Evolutionary conservation across 2,113 vertebrate genomes (phyloP).

Genomic region (Ariopsis seemanni): DNA sequence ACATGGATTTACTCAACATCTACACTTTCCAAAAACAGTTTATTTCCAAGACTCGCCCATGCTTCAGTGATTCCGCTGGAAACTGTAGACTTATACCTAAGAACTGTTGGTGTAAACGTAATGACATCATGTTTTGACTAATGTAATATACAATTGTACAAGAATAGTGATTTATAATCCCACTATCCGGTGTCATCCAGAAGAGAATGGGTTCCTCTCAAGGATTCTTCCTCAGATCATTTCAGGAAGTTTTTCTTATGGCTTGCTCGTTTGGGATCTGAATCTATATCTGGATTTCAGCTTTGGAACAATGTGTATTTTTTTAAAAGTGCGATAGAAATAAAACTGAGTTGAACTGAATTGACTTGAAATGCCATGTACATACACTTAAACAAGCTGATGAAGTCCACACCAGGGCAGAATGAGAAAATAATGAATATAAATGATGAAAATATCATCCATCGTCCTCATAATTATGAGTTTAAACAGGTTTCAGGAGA

Average conservation of each 20-base stretch:
- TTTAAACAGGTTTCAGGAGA: constrained; percentile 1
- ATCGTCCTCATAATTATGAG: background rate
- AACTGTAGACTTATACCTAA: background rate
- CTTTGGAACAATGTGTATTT: background rate
- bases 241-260: background rate
- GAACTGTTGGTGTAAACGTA: background rate
- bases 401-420: background rate
- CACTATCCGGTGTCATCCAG: background rate
- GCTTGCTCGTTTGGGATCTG: background rate
- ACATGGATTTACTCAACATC: background rate
- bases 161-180: background rate
- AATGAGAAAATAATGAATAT: background rate
- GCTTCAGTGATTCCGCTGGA: background rate
- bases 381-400: background rate
- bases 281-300: background rate
- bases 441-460: background rate
- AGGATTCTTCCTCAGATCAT: background rate
- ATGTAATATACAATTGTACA: background rate
- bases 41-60: background rate
- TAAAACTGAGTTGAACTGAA: background rate
- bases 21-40: background rate
- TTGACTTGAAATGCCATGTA: background rate
- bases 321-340: background rate
- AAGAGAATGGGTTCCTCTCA: background rate
- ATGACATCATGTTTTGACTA: background rate